A percentile compares a stretch with the other conserved stretches of the same genome.
Evolutionary conservation across 2,797 vertebrate species (phyloP).

Genomic region (Ctenochaetus hawaiiensis): DNA sequence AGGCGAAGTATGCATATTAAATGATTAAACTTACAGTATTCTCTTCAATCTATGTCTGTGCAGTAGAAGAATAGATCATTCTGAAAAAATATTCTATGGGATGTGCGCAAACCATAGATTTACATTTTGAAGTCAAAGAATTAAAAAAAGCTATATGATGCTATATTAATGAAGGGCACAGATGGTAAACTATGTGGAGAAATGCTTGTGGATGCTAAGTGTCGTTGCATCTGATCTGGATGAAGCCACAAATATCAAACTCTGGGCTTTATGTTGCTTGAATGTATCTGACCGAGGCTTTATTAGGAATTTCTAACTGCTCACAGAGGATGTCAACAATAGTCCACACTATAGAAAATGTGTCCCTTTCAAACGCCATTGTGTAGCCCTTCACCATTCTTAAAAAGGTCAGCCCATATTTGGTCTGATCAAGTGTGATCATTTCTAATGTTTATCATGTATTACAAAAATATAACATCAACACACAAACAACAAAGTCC

Average conservation of each 20-base stretch:
- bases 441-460: slow-evolving; percentile 9
- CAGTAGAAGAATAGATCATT: slow-evolving; percentile 49
- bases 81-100: slow-evolving; percentile 29
- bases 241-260: slow-evolving; percentile 9
- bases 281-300: background rate
- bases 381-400: slow-evolving; percentile 68
- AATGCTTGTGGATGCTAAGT: background rate
- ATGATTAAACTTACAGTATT: slow-evolving; percentile 43
- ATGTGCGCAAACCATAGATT: slow-evolving; percentile 26
- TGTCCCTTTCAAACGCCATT: slow-evolving; percentile 16
- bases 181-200: slow-evolving; percentile 44
- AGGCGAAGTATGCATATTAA: slow-evolving; percentile 15
- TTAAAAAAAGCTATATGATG: slow-evolving; percentile 10
- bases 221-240: background rate
- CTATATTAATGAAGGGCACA: slow-evolving; percentile 58
- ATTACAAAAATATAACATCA: slow-evolving; percentile 54
- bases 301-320: background rate
- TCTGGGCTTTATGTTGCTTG: background rate
- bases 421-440: slow-evolving; percentile 61
- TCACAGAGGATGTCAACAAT: background rate
- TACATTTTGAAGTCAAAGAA: slow-evolving; percentile 20
- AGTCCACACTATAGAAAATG: background rate
- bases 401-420: slow-evolving; percentile 51
- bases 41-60: slow-evolving; percentile 19
- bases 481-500: slow-evolving; percentile 28